Conservation (phyloP, 2,113 vertebrate species). For the Stigmatopora nigra region DNA sequence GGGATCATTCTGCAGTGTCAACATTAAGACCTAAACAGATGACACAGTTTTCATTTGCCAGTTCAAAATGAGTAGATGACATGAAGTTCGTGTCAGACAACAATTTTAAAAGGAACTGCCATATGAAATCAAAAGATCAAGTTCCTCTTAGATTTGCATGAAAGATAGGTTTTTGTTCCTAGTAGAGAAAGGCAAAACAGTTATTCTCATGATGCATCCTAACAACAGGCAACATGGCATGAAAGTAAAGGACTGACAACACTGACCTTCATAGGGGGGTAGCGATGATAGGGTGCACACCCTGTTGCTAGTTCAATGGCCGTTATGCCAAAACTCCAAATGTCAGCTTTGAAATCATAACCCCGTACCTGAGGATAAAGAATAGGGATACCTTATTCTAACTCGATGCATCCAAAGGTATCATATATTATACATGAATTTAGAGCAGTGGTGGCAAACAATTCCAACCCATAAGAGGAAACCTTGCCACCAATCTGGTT, state of each 20-base stretch:
- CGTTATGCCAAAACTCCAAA: conserved; percentile 99
- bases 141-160: not conserved
- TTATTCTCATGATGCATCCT: conserved; percentile 5
- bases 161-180: conserved; percentile 3
- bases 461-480: too few species aligned
- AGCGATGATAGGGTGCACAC: conserved; percentile 95
- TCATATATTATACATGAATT: too few species aligned
- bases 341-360: conserved; percentile 99
- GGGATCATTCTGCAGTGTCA: conserved; percentile 96
- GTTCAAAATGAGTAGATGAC: conserved; percentile 13
- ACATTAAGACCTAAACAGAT: conserved; percentile 86
- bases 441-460: too few species aligned
- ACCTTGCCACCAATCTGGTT: too few species aligned
- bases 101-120: not conserved
- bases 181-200: conserved; percentile 5
- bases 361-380: conserved; percentile 81
- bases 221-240: conserved; percentile 5
- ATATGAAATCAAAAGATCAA: conserved; percentile 2
- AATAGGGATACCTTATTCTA: not conserved
- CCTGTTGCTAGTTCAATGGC: conserved; percentile 96
- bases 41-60: conserved; percentile 19
- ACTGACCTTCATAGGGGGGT: conserved; percentile 97
- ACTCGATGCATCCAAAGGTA: too few species aligned
- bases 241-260: not conserved
- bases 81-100: conserved; percentile 37